Base-by-base conservation (phyloP, 2,888 invertebrate species). In the Drosophila mulleri region DNA sequence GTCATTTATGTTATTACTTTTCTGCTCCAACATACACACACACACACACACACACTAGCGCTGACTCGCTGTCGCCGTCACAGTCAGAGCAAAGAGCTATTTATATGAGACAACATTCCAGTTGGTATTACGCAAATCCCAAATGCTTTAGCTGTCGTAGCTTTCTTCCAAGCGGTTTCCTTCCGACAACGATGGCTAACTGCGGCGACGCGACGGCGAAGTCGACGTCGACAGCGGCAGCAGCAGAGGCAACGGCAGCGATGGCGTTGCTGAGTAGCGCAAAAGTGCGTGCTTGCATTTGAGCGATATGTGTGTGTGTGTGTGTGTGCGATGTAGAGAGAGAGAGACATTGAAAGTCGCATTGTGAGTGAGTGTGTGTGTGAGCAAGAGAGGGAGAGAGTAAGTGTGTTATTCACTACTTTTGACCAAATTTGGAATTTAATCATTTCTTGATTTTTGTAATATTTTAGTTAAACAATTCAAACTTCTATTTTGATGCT, bases 21-120 rank as follows among this genome's bases (percentile, higher is more conserved):
- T 79, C 72, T 84, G 65, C 75, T 63, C 45, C 41, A 64, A 68
- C 62, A 62, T 44, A 71, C 32, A 65, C 42, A 48, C 44, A 57
- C 16, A 39, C 37, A 37, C 37, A 64, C 29, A 65, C 37, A 42
- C 39, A 20, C 47, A 42, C 57, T 35, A 37, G 29, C 32, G 54
- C 47, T 58, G 63, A 39, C 59, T 66, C 67, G 56, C 65, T 61
- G 67, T 64, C 60, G 60, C 57, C 67, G 57, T 66, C 47, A 42
- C 62, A 73, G 61, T 29, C 63, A 48, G 48, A 57, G 69, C 64
- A 56, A 67, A 72, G 72, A 88, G 88, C 84, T 84, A 84, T 84
- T 84, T 84, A 84, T 89, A 88, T 84, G 86, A 89, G 88, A 89
- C 88, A 84, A 84, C 86, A 84, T 90, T 88, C 90, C 88, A 89